Evolutionary conservation across 2,113 vertebrate species (phyloP), one percentile per base, ranked within the genome.

Genomic region (Corydoras maculifer): DNA sequence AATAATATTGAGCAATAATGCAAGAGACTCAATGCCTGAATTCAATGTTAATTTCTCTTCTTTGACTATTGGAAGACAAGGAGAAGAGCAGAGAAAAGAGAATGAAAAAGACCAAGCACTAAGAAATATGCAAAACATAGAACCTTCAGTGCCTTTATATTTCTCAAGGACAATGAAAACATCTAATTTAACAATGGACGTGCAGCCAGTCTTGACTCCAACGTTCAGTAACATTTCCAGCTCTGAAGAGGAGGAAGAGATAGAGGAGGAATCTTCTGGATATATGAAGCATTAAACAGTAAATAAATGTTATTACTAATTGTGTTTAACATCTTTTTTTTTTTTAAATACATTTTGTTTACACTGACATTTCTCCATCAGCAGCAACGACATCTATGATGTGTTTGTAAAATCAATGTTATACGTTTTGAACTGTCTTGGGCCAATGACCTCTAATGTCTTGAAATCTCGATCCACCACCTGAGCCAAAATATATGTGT

Each of bases 281-380:
- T 75, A 75, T 15, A 54, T 75, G 14, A 60, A 58, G 60, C 54
- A 32, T 15, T 62, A 74, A 13, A 31, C 29, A 25, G 35, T 43
- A 43, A 43, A 43, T 43, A 8, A 43, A 43, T 43, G 7, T 0
- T 43, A 43, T 43, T 43, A 43, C 4, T 43, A 43, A 43, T 43
- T 8, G 35, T 43, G 35, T 43, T 43, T 43, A 43, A 43, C 35
- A 43, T 43, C 35, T 43, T 43, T 43, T 43, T 43, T 43, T 5
- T 61, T 31, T 13, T 10, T 9, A 5, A 62, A 5, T 13, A 62
- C 10, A 13, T 29, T 12, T 61, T 9, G 25, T 61, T 30, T 43
- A 43, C 35, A 43, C 35, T 4, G 35, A 43, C 35, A 43, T 43
- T 2, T 43, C 35, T 43, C 35, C 35, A 43, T 43, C 35, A 43